Base-by-base conservation (phyloP, 2,797 vertebrate genomes). In the Protonibea diacanthus region DNA sequence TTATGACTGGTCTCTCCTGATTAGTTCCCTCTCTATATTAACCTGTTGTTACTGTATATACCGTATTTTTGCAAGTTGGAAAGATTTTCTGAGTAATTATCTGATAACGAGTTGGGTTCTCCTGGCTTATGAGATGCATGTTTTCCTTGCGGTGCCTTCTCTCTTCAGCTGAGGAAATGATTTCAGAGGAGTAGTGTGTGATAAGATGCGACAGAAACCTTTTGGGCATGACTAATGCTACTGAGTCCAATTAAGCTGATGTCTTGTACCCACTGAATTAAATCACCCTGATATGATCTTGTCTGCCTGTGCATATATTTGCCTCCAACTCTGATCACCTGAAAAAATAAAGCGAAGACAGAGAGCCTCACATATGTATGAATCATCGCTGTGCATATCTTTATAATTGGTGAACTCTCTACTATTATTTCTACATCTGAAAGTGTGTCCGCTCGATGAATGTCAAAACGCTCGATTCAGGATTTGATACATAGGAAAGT, bases 241-340 rank as follows among this genome's bases (percentile, higher is more conserved):
- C 81, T 55, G 87, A 91, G 89, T 86, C 91, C 89, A 93, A 94
- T 95, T 94, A 94, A 87, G 79, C 80, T 89, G 86, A 91, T 90
- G 86, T 81, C 80, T 87, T 80, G 48, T 88, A 84, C 67, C 82
- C 82, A 70, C 73, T 88, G 86, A 92, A 91, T 92, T 87, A 89
- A 92, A 93, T 93, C 86, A 86, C 66, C 76, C 85, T 83, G 86
- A 90, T 91, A 82, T 90, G 86, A 91, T 92, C 87, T 87, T 71
- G 81, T 88, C 89, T 89, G 76, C 71, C 78, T 86, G 47, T 81
- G 90, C 88, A 90, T 92, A 90, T 71, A 91, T 93, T 89, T 91
- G 42, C 78, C 59, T 87, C 83, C 45, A 77, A 63, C 77, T 87
- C 84, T 76, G 79, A 87, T 90, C 83, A 91, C 86, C 86, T 89